phyloP scores from a whole-genome alignment of 2,888 invertebrate species.

The Oscheius sp. region DNA sequence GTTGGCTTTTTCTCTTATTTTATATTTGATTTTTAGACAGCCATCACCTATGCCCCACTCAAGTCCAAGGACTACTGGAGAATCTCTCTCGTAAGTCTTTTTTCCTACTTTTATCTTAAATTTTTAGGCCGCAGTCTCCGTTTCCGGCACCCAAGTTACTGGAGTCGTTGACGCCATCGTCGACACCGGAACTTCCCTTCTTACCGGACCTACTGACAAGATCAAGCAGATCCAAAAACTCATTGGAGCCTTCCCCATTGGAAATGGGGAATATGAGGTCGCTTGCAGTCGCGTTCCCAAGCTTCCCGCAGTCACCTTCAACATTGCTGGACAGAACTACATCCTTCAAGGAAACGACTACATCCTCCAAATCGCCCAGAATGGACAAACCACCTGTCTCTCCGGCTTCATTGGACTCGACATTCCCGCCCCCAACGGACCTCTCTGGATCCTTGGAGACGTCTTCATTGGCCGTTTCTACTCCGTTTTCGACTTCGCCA shows the following conservation, averaged over 20 bases:
- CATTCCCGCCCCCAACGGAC: slow-evolving; percentile 83
- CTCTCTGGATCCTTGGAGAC: slow-evolving; percentile 94
- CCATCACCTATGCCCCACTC: slow-evolving; percentile 36
- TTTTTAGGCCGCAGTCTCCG: slow-evolving; percentile 29
- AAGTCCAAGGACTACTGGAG: slow-evolving; percentile 41
- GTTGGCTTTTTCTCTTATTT: not conserved
- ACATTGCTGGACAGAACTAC: slow-evolving; percentile 81
- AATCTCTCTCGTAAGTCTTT: too few species aligned
- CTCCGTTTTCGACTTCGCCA: slow-evolving; percentile 91
- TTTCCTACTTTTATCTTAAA: too few species aligned
- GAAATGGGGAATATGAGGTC: slow-evolving; percentile 80
- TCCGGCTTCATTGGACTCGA: slow-evolving; percentile 97
- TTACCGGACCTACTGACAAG: slow-evolving; percentile 82
- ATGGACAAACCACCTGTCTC: slow-evolving; percentile 80
- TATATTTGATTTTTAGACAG: slow-evolving; percentile 18
- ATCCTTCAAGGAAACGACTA: slow-evolving; percentile 82
- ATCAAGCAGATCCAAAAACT: slow-evolving; percentile 78
- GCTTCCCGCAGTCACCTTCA: slow-evolving; percentile 83
- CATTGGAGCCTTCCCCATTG: slow-evolving; percentile 79
- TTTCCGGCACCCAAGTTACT: slow-evolving; percentile 36
- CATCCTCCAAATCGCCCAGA: slow-evolving; percentile 76
- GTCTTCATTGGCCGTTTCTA: slow-evolving; percentile 95
- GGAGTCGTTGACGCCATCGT: slow-evolving; percentile 88
- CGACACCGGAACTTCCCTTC: slow-evolving; percentile 92
- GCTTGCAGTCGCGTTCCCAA: slow-evolving; percentile 82